Base-by-base conservation (phyloP, 2,797 vertebrate species). In the Arrhamphus sclerolepis region DNA sequence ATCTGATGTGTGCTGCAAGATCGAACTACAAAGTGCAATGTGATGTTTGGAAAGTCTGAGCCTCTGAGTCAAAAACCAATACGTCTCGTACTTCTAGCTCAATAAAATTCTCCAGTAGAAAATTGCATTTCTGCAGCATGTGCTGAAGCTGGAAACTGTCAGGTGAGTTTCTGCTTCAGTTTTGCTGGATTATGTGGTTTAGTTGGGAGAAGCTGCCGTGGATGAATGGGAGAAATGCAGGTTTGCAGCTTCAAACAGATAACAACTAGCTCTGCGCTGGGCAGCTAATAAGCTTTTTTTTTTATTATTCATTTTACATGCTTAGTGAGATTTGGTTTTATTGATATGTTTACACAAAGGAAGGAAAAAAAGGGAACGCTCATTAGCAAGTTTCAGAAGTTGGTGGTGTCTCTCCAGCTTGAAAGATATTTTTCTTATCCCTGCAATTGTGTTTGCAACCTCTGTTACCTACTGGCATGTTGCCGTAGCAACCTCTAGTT, bases 401-500 rank as follows among this genome's bases (percentile, higher is more conserved):
- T 7, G 2, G 17, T 55, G 62, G 56, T 16, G 18, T 48, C 67
- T 83, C 66, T 74, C n/a, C 29, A 26, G 66, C 62, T 58, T 57
- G 29, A 55, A 62, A 71, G 54, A 80, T 58, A 49, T 75, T 77
- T 26, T 26, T 77, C 31, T 70, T 60, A 54, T 76, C 77, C 66
- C 64, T 80, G 68, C 66, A 62, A 68, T 84, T 79, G 69, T 72
- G 55, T 76, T 77, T 82, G 48, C 82, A 68, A 82, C 84, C 70
- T 68, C 63, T 75, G 73, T 68, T 81, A 66, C 70, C 71, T 60
- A 46, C 69, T 71, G 71, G 70, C 51, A 56, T 0, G 81, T 90
- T 77, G 70, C 81, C 79, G 81, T 75, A 39, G 83, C 78, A 86
- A 90, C 83, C 47, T 62, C 84, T 83, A 80, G 84, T 89, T 89